Conservation (phyloP, 2,113 vertebrate species). For the Pipa parva region DNA sequence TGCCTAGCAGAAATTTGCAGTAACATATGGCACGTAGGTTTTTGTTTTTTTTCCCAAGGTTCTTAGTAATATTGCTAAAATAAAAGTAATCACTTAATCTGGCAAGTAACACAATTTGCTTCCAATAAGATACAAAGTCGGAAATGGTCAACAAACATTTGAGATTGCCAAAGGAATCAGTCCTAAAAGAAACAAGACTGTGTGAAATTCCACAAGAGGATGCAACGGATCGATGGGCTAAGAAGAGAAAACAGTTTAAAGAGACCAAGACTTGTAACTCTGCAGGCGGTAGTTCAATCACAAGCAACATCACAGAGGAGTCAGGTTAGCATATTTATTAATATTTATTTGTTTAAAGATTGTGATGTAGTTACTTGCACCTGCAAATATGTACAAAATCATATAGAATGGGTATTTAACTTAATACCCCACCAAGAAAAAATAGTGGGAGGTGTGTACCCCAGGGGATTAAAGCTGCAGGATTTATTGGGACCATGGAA, state of each 20-base stretch:
- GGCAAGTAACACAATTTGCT: slow-evolving; percentile 18
- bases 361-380: too few species aligned
- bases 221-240: slow-evolving; percentile 72
- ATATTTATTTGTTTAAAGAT: neutral
- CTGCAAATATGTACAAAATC: too few species aligned
- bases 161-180: slow-evolving; percentile 54
- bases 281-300: slow-evolving; percentile 69
- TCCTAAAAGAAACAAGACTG: slow-evolving; percentile 55
- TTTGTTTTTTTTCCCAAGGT: too few species aligned
- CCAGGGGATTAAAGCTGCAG: too few species aligned
- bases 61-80: neutral
- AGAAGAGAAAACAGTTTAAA: slow-evolving; percentile 75
- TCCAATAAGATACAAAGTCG: slow-evolving; percentile 54
- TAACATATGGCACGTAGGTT: too few species aligned
- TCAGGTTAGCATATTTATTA: slow-evolving; percentile 74
- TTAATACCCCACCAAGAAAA: too few species aligned
- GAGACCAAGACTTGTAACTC: slow-evolving; percentile 77
- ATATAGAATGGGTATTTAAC: too few species aligned
- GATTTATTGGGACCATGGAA: too few species aligned
- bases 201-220: slow-evolving; percentile 62
- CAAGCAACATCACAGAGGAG: slow-evolving; percentile 78
- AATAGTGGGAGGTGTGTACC: too few species aligned
- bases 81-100: neutral
- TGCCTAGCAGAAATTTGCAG: too few species aligned
- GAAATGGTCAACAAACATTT: slow-evolving; percentile 59